Conservation (phyloP, 2,888 invertebrate genomes). For the Drosophila imparisetae region DNA sequence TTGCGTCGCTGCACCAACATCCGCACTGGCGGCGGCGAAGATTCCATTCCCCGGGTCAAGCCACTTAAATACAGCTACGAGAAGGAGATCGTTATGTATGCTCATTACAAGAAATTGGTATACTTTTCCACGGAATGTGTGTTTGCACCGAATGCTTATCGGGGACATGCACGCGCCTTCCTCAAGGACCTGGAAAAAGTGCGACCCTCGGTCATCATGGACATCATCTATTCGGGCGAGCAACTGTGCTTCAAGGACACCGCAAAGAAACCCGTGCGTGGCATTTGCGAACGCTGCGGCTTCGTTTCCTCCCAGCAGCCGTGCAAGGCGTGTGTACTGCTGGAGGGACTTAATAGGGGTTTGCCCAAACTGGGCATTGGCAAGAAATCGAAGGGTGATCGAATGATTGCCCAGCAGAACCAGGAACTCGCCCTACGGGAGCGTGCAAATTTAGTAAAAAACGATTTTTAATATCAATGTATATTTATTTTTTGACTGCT, state of each 20-base stretch:
- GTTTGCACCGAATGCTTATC: constrained; percentile 98
- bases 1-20: constrained; percentile 96
- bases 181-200: constrained; percentile 98
- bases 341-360: constrained; percentile 98
- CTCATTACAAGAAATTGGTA: constrained; percentile 96
- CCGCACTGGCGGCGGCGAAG: constrained; percentile 92
- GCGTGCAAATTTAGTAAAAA: constrained; percentile 84
- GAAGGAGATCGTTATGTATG: constrained; percentile 99
- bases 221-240: constrained; percentile 97
- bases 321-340: constrained; percentile 97
- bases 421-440: constrained; percentile 81
- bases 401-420: constrained; percentile 87
- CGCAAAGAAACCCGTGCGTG: constrained; percentile 92
- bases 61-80: constrained; percentile 99
- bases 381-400: constrained; percentile 92
- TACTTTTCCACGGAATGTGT: constrained; percentile 99
- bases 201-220: constrained; percentile 95
- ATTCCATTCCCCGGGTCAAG: constrained; percentile 95
- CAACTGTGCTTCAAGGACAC: constrained; percentile 92
- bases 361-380: constrained; percentile 95
- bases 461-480: constrained; percentile 81
- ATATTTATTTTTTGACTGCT: constrained; percentile 18
- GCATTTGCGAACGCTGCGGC: constrained; percentile 93
- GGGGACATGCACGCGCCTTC: constrained; percentile 95
- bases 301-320: constrained; percentile 96